Percentiles rank a stretch among this genome's conserved stretches.
Evolutionary conservation across 1,140 invertebrate species (phyloP).

Genomic region (Cephus cinctus): DNA sequence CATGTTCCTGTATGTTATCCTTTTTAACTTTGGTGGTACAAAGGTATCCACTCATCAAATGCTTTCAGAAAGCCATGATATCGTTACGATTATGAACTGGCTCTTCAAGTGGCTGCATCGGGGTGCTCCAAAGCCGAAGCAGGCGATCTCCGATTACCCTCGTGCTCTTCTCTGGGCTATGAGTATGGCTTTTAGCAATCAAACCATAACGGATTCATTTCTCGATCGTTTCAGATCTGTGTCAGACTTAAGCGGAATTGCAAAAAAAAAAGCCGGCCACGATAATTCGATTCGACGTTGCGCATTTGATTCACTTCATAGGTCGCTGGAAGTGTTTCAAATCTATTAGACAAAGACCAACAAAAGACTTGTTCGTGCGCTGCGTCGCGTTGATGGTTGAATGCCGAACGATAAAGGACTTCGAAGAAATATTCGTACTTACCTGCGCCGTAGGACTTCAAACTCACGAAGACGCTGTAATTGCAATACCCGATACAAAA

Average conservation of each 20-base stretch:
- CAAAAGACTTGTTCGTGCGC: conserved; percentile 8
- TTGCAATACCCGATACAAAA: background rate
- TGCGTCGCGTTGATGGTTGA: conserved; percentile 12
- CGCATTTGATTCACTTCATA: conserved; percentile 8
- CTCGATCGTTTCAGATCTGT: too few species aligned
- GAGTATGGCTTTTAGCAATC: too few species aligned
- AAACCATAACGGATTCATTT: too few species aligned
- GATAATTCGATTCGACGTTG: conserved; percentile 5
- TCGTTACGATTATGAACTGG: too few species aligned
- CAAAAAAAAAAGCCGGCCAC: conserved; percentile 2
- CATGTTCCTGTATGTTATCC: too few species aligned
- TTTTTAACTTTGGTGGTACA: too few species aligned
- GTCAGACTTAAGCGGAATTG: background rate
- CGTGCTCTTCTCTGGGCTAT: too few species aligned
- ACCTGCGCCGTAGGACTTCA: conserved; percentile 9
- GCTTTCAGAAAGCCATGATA: too few species aligned
- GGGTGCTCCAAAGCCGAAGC: too few species aligned
- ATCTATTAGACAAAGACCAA: background rate
- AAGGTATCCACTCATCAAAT: too few species aligned
- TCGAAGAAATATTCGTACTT: conserved; percentile 5
- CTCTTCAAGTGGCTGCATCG: too few species aligned
- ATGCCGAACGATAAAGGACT: conserved; percentile 1
- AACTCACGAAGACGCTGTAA: conserved; percentile 1
- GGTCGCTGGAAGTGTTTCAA: conserved; percentile 2
- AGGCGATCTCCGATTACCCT: too few species aligned